Percentiles rank a stretch among this genome's conserved stretches.
phyloP scores from a whole-genome alignment of 2,888 invertebrate species.

The Nomada flava region DNA sequence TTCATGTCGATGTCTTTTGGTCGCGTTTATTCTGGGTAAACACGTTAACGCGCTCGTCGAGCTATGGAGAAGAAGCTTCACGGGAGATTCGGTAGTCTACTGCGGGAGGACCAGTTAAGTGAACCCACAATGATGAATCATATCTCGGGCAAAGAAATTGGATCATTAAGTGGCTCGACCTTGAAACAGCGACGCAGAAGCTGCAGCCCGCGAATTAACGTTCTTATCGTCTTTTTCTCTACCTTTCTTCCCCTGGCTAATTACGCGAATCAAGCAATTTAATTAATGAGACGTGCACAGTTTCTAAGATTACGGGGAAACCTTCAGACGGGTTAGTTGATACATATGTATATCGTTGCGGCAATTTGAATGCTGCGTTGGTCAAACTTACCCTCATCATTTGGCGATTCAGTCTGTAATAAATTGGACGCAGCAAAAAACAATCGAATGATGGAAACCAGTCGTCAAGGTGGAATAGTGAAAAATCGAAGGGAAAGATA shows the following conservation, averaged over 20 bases:
- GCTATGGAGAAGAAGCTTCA: not conserved
- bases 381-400: too few relatives aligned
- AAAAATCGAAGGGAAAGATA: too few relatives aligned
- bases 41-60: not conserved
- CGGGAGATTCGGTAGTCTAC: not conserved
- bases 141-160: slow-evolving; percentile 76
- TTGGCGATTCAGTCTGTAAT: too few relatives aligned
- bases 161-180: slow-evolving; percentile 75
- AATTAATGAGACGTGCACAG: slow-evolving; percentile 21
- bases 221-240: not conserved
- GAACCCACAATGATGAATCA: slow-evolving; percentile 73
- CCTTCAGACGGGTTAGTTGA: not conserved
- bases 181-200: slow-evolving; percentile 30
- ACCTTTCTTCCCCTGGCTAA: slow-evolving; percentile 14
- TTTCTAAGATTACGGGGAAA: slow-evolving; percentile 25
- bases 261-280: slow-evolving; percentile 29
- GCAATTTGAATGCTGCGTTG: slow-evolving; percentile 8
- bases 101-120: slow-evolving; percentile 6
- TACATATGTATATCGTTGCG: not conserved
- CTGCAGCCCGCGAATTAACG: slow-evolving; percentile 22
- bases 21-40: not conserved
- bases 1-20: not conserved
- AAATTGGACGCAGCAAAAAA: too few relatives aligned
- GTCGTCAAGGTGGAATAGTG: too few relatives aligned
- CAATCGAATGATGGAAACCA: too few relatives aligned